Conservation (phyloP, 2,797 vertebrate species). For the Anas acuta region DNA sequence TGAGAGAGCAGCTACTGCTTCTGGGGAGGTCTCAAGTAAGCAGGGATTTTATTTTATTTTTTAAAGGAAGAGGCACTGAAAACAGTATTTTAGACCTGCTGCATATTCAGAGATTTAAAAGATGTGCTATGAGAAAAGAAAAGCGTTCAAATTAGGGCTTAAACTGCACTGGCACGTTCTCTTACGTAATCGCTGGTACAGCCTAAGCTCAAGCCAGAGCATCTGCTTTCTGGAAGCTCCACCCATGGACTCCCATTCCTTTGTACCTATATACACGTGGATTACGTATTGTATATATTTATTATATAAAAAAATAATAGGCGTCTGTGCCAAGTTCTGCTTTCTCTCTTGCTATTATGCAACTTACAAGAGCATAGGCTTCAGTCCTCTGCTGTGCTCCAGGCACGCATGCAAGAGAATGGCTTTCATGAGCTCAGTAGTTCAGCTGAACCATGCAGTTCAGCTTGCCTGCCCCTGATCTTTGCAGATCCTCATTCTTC, state of each 20-base stretch:
- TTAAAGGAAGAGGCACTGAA: not conserved
- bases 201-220: not conserved
- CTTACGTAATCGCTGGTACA: not conserved
- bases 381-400: not conserved
- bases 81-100: not conserved
- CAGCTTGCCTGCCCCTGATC: not conserved
- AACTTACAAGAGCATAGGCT: not conserved
- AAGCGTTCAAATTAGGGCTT: not conserved
- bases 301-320: not conserved
- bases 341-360: not conserved
- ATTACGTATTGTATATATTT: not conserved
- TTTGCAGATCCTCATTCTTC: not conserved
- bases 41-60: not conserved
- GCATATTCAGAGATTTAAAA: not conserved
- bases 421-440: not conserved
- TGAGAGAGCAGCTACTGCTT: not conserved
- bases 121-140: not conserved
- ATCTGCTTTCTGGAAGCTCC: not conserved
- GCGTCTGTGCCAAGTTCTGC: not conserved
- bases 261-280: not conserved
- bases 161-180: not conserved
- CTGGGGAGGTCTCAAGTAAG: not conserved
- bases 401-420: not conserved
- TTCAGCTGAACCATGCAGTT: not conserved
- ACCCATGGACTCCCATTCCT: not conserved